These are phyloP conservation scores for Bos javanicus DNA, from an alignment of 2,113 vertebrate genomes.

Conservation along the genomic window DNA sequence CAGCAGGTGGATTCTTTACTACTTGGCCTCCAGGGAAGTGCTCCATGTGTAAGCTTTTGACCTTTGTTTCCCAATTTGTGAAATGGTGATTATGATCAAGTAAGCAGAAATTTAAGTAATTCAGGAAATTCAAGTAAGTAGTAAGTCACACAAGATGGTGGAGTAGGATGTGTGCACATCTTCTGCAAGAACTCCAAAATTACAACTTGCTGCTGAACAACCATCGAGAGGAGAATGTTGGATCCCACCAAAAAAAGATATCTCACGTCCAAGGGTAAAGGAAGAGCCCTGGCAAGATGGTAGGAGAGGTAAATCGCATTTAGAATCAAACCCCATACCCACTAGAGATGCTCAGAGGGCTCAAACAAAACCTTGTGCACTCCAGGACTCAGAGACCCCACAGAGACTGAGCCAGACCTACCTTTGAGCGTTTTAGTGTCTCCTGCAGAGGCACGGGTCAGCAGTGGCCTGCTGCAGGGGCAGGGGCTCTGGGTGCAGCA, in stretches of 20 bases:
- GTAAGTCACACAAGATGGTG: neutral
- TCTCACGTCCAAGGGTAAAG: neutral
- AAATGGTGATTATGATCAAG: neutral
- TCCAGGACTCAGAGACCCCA: neutral
- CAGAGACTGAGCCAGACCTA: neutral
- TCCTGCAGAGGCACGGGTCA: neutral
- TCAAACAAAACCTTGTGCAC: neutral
- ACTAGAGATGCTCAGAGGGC: neutral
- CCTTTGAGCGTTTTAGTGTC: neutral
- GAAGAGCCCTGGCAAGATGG: neutral
- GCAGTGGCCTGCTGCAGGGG: neutral
- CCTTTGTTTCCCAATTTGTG: neutral
- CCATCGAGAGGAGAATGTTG: neutral
- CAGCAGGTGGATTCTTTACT: neutral
- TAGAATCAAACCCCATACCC: neutral
- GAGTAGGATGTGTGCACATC: neutral
- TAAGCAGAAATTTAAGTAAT: neutral
- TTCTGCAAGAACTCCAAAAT: neutral
- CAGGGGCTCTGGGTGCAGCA: neutral
- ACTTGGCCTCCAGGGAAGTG: neutral
- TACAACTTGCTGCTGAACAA: neutral
- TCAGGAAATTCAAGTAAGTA: neutral
- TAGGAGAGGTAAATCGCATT: neutral
- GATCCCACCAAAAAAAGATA: neutral
- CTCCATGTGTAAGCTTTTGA: neutral